A percentile compares a stretch with the other conserved stretches of the same genome.
Evolutionary conservation across 2,888 invertebrate species (phyloP).

Genomic region (Epicampocera succincta): DNA sequence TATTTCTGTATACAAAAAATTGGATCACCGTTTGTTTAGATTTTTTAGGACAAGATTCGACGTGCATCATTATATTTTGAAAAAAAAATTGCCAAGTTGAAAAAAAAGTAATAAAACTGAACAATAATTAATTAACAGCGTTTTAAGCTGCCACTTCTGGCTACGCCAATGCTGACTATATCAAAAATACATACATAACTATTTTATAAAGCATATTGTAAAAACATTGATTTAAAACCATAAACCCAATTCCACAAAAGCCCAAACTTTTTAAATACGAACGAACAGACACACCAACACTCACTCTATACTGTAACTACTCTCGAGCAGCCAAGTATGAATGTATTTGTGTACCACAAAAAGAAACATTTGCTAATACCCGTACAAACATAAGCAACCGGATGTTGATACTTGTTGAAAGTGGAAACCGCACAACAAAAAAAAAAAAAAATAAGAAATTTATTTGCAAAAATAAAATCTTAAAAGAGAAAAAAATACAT

Average conservation of each 20-base stretch:
- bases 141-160: too few relatives aligned
- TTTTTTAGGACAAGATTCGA: too few relatives aligned
- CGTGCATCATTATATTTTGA: too few relatives aligned
- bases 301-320: background rate
- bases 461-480: too few relatives aligned
- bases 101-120: too few relatives aligned
- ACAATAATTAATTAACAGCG: too few relatives aligned
- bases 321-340: constrained; percentile 17
- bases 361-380: constrained; percentile 34
- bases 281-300: background rate
- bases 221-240: constrained; percentile 26
- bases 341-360: constrained; percentile 31
- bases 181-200: too few relatives aligned
- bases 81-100: too few relatives aligned
- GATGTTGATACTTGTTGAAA: constrained; percentile 49
- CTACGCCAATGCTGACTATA: too few relatives aligned
- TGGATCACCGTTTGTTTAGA: too few relatives aligned
- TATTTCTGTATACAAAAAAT: too few relatives aligned
- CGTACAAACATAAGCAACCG: constrained; percentile 31
- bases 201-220: background rate
- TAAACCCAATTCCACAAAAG: constrained; percentile 46
- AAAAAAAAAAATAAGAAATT: constrained; percentile 3
- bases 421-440: background rate
- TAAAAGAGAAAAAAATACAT: background rate
- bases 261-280: background rate